phyloP scores from a whole-genome alignment of 2,888 invertebrate genomes.

The Rhagophthalmus giganteus region DNA sequence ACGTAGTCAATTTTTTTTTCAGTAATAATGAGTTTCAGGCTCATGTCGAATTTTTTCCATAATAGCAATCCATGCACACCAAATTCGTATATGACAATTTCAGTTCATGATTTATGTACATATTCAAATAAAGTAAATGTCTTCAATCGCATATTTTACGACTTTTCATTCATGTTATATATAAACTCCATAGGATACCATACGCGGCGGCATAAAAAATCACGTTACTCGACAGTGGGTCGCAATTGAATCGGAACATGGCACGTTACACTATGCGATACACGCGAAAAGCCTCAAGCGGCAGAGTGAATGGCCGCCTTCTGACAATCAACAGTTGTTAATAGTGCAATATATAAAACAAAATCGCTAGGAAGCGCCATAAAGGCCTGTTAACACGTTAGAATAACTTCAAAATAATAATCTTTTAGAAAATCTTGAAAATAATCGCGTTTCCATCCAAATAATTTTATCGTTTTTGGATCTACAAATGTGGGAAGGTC shows the following conservation, averaged over 20 bases:
- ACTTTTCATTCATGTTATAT: neutral
- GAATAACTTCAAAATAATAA: neutral
- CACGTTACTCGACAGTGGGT: neutral
- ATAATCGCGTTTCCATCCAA: too few species aligned
- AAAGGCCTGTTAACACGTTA: neutral
- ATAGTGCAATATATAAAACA: neutral
- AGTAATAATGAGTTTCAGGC: too few species aligned
- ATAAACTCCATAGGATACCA: neutral
- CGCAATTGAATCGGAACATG: neutral
- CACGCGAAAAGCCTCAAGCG: neutral
- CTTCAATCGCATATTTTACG: neutral
- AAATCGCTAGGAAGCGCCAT: neutral
- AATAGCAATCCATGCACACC: too few species aligned
- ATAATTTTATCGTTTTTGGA: too few species aligned
- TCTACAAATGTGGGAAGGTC: too few species aligned
- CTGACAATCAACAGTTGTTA: neutral
- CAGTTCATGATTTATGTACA: neutral
- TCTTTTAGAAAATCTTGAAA: too few species aligned
- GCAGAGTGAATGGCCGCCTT: neutral
- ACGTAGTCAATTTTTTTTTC: too few species aligned
- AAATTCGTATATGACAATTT: too few species aligned
- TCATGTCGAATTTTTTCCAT: too few species aligned
- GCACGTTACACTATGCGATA: neutral
- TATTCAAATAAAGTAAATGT: neutral
- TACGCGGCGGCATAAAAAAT: neutral